A percentile compares a stretch with the other conserved stretches of the same genome.
Evolutionary conservation across 2,797 vertebrate species (phyloP).

Genomic region (Myripristis murdjan): DNA sequence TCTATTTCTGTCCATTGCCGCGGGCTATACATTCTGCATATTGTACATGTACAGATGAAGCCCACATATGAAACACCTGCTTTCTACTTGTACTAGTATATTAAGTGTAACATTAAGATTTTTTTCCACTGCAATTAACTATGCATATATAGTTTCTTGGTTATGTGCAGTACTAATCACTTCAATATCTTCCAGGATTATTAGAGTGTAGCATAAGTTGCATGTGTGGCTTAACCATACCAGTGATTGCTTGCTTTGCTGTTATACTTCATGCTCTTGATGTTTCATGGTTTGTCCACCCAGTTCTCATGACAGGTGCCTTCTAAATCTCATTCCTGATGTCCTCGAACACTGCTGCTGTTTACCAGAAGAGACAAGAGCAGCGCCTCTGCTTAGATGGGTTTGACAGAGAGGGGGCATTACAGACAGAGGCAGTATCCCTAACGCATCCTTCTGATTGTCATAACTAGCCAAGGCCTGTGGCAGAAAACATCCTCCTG

Average conservation of each 20-base stretch:
- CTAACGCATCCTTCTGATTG: slow-evolving; percentile 64
- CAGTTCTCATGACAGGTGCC: slow-evolving; percentile 10
- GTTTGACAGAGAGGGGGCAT: slow-evolving; percentile 53
- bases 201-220: slow-evolving; percentile 13
- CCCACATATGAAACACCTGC: slow-evolving; percentile 79
- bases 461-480: slow-evolving; percentile 70
- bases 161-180: slow-evolving; percentile 11
- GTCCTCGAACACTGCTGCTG: slow-evolving; percentile 58
- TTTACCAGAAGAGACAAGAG: slow-evolving; percentile 37
- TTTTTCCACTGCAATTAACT: slow-evolving; percentile 25
- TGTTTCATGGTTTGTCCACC: slow-evolving; percentile 41
- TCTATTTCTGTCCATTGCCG: slow-evolving; percentile 81
- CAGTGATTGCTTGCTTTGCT: slow-evolving; percentile 15
- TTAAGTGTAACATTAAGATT: slow-evolving; percentile 19
- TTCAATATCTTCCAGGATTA: slow-evolving; percentile 32
- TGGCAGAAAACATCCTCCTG: slow-evolving; percentile 60
- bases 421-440: slow-evolving; percentile 58
- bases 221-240: slow-evolving; percentile 20
- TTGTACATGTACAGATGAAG: slow-evolving; percentile 76
- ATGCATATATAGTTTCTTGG: slow-evolving; percentile 3
- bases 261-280: slow-evolving; percentile 10
- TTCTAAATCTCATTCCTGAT: slow-evolving; percentile 41
- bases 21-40: slow-evolving; percentile 81
- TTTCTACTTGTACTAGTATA: slow-evolving; percentile 48
- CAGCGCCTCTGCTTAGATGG: slow-evolving; percentile 55